phyloP scores from a whole-genome alignment of 1,140 invertebrate species.

The Penaeus vannamei region DNA sequence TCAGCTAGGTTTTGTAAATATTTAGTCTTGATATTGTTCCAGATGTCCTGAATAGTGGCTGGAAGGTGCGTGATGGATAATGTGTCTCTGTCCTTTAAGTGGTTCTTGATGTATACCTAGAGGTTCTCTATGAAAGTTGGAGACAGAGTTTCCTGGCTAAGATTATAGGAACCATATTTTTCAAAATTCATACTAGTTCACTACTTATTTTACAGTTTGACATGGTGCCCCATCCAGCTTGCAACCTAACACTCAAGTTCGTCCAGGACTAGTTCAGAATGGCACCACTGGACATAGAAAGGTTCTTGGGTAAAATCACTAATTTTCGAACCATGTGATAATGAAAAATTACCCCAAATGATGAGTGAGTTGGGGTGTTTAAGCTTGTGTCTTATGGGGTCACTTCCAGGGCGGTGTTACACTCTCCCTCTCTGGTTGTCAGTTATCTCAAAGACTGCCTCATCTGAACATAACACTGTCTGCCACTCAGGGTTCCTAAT shows the following conservation, averaged over 20 bases:
- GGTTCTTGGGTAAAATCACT: background rate
- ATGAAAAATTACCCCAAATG: background rate
- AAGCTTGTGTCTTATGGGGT: background rate
- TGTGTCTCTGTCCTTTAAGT: background rate
- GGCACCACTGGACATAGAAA: background rate
- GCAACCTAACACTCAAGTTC: background rate
- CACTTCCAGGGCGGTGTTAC: background rate
- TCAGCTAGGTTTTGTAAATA: background rate
- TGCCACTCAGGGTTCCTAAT: background rate
- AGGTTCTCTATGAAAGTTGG: slow-evolving; percentile 28
- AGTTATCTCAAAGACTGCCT: slow-evolving; percentile 1
- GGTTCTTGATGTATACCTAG: background rate
- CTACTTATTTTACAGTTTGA: background rate
- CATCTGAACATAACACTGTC: slow-evolving; percentile 11
- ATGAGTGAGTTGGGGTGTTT: background rate
- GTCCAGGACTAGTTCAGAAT: background rate
- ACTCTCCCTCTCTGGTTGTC: background rate
- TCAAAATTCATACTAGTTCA: background rate
- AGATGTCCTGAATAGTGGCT: background rate
- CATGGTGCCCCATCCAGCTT: slow-evolving; percentile 13
- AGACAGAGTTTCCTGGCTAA: too few relatives aligned
- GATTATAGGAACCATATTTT: too few relatives aligned
- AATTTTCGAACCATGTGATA: background rate
- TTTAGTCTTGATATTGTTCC: background rate
- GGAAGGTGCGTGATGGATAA: background rate